Evolutionary conservation across 37 sponge, comb jelly and placozoan species (phyloP).

Genomic region (Hexactinellida sp.): DNA sequence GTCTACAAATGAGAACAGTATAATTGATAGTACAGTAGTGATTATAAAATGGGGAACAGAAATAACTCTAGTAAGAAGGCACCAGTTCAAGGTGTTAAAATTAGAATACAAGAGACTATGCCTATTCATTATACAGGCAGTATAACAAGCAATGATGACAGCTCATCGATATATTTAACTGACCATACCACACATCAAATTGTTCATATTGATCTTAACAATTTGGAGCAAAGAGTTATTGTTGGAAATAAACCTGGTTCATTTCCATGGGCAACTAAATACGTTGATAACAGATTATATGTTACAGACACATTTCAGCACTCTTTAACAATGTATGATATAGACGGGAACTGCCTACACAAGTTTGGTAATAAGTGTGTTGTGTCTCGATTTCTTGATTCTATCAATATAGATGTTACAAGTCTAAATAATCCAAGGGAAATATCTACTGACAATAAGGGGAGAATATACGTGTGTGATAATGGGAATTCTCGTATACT

Average conservation of each 20-base stretch:
- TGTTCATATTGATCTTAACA: neutral
- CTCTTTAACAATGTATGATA: neutral
- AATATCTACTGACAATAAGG: neutral
- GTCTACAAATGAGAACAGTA: too few species aligned
- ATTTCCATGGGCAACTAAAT: neutral
- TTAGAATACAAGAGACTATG: neutral
- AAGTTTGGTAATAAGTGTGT: too few species aligned
- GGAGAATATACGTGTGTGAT: neutral
- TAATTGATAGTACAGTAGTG: too few species aligned
- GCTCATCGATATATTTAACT: neutral
- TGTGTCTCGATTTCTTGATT: too few species aligned
- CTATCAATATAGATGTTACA: too few species aligned
- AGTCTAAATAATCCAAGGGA: neutral
- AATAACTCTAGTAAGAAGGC: too few species aligned
- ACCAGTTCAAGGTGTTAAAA: too few species aligned
- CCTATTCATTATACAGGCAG: neutral
- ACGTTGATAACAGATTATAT: neutral
- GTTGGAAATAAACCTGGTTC: neutral
- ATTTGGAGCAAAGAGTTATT: neutral
- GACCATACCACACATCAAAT: neutral
- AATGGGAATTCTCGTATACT: neutral
- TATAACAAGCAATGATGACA: neutral
- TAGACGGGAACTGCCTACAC: neutral
- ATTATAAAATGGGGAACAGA: too few species aligned
- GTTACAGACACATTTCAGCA: neutral